These are phyloP conservation scores for Glaucomys volans DNA, from an alignment of 2,113 vertebrate genomes.

Conservation along the genomic window DNA sequence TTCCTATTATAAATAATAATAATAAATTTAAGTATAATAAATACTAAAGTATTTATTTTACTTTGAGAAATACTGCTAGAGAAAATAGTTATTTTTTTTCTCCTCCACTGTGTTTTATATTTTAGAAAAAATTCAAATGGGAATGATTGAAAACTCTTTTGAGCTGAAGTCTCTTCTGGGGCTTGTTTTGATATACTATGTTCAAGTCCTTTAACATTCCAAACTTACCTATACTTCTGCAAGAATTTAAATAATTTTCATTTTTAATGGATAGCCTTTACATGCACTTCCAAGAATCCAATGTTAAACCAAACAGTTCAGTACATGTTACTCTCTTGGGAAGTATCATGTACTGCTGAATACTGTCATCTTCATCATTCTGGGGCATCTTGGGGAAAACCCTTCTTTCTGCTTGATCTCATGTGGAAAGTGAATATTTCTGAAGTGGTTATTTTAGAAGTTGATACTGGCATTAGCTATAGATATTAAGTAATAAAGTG, in stretches of 20 bases:
- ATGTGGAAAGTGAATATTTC: constrained; percentile 41
- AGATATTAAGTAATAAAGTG: constrained; percentile 56
- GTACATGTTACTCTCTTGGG: constrained; percentile 15
- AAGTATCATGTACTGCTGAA: constrained; percentile 10
- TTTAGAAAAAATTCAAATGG: constrained; percentile 44
- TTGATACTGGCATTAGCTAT: background rate
- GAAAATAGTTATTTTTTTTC: constrained; percentile 21
- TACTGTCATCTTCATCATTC: constrained; percentile 41
- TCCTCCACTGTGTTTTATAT: background rate
- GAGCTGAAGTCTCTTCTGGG: constrained; percentile 8
- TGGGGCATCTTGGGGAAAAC: constrained; percentile 50
- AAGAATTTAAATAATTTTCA: constrained; percentile 45
- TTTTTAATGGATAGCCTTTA: constrained; percentile 16
- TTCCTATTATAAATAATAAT: too few relatives aligned
- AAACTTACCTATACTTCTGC: constrained; percentile 3
- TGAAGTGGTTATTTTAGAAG: constrained; percentile 54
- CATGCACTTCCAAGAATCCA: background rate
- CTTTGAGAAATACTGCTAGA: constrained; percentile 50
- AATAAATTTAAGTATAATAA: too few relatives aligned
- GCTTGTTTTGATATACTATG: constrained; percentile 6
- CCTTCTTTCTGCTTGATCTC: constrained; percentile 50
- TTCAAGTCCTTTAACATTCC: background rate
- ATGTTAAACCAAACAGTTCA: constrained; percentile 61
- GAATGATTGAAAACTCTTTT: constrained; percentile 37
- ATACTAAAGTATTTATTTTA: too few relatives aligned